Base-by-base conservation (phyloP, 1,140 invertebrate genomes). In the Tetramorium parvispinum region DNA sequence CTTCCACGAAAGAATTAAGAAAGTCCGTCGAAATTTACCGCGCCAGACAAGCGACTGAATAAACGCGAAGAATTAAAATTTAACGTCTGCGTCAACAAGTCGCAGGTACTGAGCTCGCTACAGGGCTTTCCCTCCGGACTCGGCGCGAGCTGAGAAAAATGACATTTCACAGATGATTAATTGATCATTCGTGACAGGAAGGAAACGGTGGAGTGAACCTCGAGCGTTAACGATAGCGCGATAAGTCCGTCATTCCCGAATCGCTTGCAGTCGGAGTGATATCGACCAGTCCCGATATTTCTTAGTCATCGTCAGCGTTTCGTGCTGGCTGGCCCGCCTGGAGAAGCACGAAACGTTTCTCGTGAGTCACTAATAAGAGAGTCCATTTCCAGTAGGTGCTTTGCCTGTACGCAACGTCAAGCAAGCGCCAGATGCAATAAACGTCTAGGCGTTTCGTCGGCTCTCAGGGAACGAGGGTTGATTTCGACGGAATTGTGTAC, bases 291-390 rank as follows among this genome's bases (percentile, higher is more conserved):
- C 49, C 37, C 40, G 55, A 79, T 89, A 57, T 51, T 87, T 77
- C 88, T 90, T 90, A 90, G 89, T 89, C 89, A 87, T 89, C 75
- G 66, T 18, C n/a, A 16, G 32, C 57, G 21, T 61, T 78, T 73
- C 85, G 85, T 81, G 85, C 40, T 40, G 24, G 73, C n/a, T 32
- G 32, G 18, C 40, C 21, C 51, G 18, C 27, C 21, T 70, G 55
- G 65, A 70, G 66, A 18, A 49, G 46, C 53, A 57, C 5, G 77
- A 5, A 66, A 68, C 21, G 46, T 85, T 85, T 27, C 21, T 76
- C 53, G 46, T 88, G 87, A 89, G 71, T 89, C 88, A 89, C 85
- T 83, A 87, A 89, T 89, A 89, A 86, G 66, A 82, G 66, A 49
- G 66, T 49, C 24, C 66, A 73, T 73, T 82, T 59, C 40, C 53